Evolutionary conservation across 64 coral and sea anemone genomes (phyloP).

Genomic region (Montipora efflorescens): DNA sequence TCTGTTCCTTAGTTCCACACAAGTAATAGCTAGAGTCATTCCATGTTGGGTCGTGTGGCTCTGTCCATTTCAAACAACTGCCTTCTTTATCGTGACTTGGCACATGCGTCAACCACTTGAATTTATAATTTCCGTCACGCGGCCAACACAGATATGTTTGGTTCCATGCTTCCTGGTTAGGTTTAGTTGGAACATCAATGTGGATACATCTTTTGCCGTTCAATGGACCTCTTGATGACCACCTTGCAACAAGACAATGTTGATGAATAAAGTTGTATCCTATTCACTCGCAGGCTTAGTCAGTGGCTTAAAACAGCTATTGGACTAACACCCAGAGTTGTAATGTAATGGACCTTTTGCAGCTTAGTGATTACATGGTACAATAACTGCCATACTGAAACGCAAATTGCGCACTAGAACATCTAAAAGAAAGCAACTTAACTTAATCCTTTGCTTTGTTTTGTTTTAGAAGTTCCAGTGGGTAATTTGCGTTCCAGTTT

Average conservation of each 20-base stretch:
- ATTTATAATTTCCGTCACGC: conserved; percentile 77
- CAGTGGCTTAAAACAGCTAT: no score
- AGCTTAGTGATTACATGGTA: no score
- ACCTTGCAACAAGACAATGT: conserved; percentile 9
- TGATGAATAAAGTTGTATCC: not conserved
- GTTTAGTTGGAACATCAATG: conserved; percentile 58
- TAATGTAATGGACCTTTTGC: no score
- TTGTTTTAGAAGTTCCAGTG: no score
- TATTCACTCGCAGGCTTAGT: no score
- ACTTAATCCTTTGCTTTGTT: no score
- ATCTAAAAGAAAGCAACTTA: no score
- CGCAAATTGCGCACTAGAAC: no score
- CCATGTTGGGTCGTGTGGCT: conserved; percentile 77
- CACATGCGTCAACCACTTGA: conserved; percentile 74
- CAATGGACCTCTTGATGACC: conserved; percentile 60
- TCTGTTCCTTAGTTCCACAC: conserved; percentile 68
- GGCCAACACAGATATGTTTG: conserved; percentile 80
- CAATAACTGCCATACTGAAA: no score
- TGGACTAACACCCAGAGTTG: no score
- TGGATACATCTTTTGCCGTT: conserved; percentile 66
- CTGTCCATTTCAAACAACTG: conserved; percentile 78
- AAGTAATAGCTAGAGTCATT: conserved; percentile 58
- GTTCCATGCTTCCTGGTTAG: conserved; percentile 32
- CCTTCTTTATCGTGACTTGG: conserved; percentile 39
- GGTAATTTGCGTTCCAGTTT: no score